A percentile compares a stretch with the other conserved stretches of the same genome.
phyloP scores from a whole-genome alignment of 2,797 vertebrate genomes.

The Thamnophis elegans region DNA sequence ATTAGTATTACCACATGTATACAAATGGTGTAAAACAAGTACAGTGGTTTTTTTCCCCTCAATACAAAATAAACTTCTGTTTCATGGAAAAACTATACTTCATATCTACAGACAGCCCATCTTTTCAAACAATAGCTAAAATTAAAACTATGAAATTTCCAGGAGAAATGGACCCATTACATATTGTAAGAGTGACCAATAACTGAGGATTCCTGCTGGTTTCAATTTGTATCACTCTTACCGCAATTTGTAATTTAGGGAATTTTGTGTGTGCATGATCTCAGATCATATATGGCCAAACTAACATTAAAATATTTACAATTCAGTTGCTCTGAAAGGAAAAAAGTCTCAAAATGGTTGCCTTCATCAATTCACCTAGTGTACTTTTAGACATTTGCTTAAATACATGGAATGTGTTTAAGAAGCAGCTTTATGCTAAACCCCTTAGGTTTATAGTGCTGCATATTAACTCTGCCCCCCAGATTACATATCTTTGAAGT shows the following conservation, averaged over 20 bases:
- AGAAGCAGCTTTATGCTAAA: constrained; percentile 68
- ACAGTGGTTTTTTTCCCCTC: constrained; percentile 87
- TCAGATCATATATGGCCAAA: constrained; percentile 75
- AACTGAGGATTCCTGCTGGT: constrained; percentile 67
- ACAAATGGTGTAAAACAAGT: constrained; percentile 96
- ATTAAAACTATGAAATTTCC: constrained; percentile 81
- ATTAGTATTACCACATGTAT: constrained; percentile 94
- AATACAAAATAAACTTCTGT: constrained; percentile 94
- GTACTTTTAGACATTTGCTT: constrained; percentile 33
- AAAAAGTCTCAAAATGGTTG: constrained; percentile 67
- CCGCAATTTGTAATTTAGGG: constrained; percentile 52
- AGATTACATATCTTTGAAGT: constrained; percentile 27
- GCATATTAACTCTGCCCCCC: constrained; percentile 45
- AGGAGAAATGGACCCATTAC: constrained; percentile 79
- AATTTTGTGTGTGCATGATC: constrained; percentile 67
- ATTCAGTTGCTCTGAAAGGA: constrained; percentile 66
- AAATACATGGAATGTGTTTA: constrained; percentile 77
- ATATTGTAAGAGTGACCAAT: constrained; percentile 70
- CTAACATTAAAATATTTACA: constrained; percentile 81
- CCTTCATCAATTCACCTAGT: constrained; percentile 49
- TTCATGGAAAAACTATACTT: constrained; percentile 87
- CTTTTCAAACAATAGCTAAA: constrained; percentile 80
- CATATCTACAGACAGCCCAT: constrained; percentile 83
- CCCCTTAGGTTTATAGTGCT: constrained; percentile 42
- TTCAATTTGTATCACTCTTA: constrained; percentile 47